Evolutionary conservation across 2,797 vertebrate genomes (phyloP).

Genomic region (Helicolenus hilgendorfi): DNA sequence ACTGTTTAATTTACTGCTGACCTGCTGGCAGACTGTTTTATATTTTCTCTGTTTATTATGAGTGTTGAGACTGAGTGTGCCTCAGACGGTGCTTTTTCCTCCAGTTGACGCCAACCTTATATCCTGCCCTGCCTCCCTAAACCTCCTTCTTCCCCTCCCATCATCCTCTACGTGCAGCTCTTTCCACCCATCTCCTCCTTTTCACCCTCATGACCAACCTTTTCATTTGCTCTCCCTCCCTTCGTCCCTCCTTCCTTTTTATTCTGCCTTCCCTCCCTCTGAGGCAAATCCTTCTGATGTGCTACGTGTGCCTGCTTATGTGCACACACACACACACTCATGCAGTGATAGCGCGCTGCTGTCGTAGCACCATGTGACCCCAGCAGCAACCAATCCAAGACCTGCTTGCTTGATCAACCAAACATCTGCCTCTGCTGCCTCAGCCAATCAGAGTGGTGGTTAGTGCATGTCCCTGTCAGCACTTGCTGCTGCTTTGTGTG

Average conservation of each 20-base stretch:
- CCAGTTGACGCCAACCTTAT: constrained; percentile 17
- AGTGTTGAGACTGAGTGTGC: not conserved
- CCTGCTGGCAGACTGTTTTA: not conserved
- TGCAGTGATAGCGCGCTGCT: constrained; percentile 51
- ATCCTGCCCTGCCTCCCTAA: constrained; percentile 19
- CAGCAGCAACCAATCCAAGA: constrained; percentile 72
- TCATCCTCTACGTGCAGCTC: not conserved
- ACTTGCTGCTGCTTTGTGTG: constrained; percentile 70
- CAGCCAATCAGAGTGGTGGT: constrained; percentile 80
- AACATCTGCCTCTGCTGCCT: constrained; percentile 73
- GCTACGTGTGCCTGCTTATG: constrained; percentile 71
- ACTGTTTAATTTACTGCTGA: not conserved
- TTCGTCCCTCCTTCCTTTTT: not conserved
- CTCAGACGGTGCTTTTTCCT: constrained; percentile 3
- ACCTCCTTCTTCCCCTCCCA: constrained; percentile 6
- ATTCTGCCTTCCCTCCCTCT: constrained; percentile 21
- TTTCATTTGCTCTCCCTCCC: constrained; percentile 38
- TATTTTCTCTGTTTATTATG: not conserved
- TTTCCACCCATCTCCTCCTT: constrained; percentile 16
- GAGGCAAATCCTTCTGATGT: constrained; percentile 75
- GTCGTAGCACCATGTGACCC: constrained; percentile 80
- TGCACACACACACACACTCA: constrained; percentile 6
- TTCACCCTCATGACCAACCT: constrained; percentile 41
- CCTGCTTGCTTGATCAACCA: constrained; percentile 70
- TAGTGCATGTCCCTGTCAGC: constrained; percentile 60